Evolutionary conservation across 2,797 vertebrate species (phyloP).

Genomic region (Chaunax sp.): DNA sequence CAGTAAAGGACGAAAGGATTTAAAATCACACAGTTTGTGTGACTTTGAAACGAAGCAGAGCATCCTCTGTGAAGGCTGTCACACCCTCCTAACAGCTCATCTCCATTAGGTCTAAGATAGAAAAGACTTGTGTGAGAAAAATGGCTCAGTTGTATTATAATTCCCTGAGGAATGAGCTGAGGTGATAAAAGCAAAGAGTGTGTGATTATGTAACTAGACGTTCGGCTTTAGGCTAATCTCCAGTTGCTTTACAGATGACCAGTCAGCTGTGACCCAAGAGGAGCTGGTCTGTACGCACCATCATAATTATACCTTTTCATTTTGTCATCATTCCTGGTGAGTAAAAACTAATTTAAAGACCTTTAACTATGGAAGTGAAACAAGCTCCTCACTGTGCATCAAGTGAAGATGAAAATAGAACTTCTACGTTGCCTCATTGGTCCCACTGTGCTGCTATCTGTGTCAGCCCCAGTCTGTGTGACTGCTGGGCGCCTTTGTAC

Average conservation of each 20-base stretch:
- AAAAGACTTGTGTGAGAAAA: conserved; percentile 25
- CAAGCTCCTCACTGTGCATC: conserved; percentile 12
- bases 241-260: conserved; percentile 22
- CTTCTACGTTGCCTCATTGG: conserved; percentile 35
- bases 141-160: conserved; percentile 46
- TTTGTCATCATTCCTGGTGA: background rate
- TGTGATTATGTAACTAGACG: conserved; percentile 50
- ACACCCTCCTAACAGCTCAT: conserved; percentile 25
- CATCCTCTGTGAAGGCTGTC: conserved; percentile 17
- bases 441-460: conserved; percentile 52
- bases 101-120: conserved; percentile 34
- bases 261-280: conserved; percentile 41
- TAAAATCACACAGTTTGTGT: conserved; percentile 34
- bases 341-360: conserved; percentile 6
- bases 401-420: conserved; percentile 49
- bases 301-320: conserved; percentile 7
- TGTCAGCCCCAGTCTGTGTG: conserved; percentile 57
- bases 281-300: background rate
- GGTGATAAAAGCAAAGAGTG: conserved; percentile 32
- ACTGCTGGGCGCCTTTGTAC: conserved; percentile 52
- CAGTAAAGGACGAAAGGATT: conserved; percentile 59
- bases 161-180: conserved; percentile 14
- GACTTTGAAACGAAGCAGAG: conserved; percentile 29
- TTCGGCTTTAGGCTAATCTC: conserved; percentile 38
- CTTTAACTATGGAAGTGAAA: conserved; percentile 11